A percentile compares a stretch with the other conserved stretches of the same genome.
phyloP scores from a whole-genome alignment of 2,888 invertebrate species.

The Pecten maximus region DNA sequence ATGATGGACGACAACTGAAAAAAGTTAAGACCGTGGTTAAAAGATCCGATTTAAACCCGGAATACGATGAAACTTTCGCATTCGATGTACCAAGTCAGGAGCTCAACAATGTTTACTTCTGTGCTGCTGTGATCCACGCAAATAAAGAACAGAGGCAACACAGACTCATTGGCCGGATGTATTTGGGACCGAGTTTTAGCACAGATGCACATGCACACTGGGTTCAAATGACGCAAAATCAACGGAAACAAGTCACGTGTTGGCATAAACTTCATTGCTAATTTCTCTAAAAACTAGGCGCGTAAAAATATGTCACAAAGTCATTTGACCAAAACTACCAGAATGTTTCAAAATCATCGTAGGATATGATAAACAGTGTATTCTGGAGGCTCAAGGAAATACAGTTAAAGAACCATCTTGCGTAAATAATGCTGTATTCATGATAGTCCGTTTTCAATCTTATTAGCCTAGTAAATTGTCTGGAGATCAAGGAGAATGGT shows the following conservation, averaged over 20 bases:
- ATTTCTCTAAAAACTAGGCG: not conserved
- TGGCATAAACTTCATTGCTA: constrained; percentile 66
- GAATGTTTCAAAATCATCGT: too few species aligned
- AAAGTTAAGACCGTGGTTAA: constrained; percentile 71
- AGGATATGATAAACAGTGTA: too few species aligned
- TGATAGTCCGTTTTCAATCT: too few species aligned
- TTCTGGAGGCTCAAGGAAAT: too few species aligned
- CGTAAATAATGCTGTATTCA: too few species aligned
- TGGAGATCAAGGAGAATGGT: too few species aligned
- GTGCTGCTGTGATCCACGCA: constrained; percentile 68
- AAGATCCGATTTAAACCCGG: constrained; percentile 67
- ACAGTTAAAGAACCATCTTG: too few species aligned
- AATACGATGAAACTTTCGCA: constrained; percentile 75
- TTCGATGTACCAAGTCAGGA: constrained; percentile 75
- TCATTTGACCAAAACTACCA: not conserved
- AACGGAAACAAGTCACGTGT: constrained; percentile 73
- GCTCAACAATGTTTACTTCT: constrained; percentile 73
- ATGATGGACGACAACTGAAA: constrained; percentile 74
- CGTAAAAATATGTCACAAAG: not conserved
- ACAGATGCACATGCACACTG: constrained; percentile 70
- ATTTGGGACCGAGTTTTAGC: constrained; percentile 74
- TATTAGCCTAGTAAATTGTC: too few species aligned
- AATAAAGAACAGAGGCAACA: constrained; percentile 62
- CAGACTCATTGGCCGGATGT: constrained; percentile 72
- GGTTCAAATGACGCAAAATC: constrained; percentile 74